phyloP scores from a whole-genome alignment of 2,888 invertebrate species.

The Drosophila mayaguana region DNA sequence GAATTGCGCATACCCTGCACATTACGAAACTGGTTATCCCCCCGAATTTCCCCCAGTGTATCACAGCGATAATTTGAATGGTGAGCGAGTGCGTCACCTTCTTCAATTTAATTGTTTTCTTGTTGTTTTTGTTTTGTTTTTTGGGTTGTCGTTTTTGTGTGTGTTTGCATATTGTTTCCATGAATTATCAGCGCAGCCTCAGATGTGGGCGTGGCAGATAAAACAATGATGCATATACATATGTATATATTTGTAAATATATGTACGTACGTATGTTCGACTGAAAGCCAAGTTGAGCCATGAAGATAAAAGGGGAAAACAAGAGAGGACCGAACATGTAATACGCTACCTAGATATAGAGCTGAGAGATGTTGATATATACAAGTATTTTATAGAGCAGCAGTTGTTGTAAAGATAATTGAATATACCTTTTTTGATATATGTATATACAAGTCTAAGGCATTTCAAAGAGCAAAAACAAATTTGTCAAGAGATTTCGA shows the following conservation, averaged over 20 bases:
- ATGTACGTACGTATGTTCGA: not conserved
- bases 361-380: not conserved
- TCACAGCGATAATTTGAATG: conserved; percentile 12
- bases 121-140: conserved; percentile 1
- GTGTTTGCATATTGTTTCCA: conserved; percentile 34
- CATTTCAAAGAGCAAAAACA: too few species aligned
- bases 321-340: not conserved
- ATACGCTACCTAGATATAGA: not conserved
- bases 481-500: too few species aligned
- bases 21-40: not conserved
- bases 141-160: not conserved
- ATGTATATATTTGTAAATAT: not conserved
- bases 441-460: too few species aligned
- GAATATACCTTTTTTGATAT: too few species aligned
- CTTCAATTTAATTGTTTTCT: not conserved
- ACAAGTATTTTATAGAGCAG: too few species aligned
- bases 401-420: too few species aligned
- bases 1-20: not conserved
- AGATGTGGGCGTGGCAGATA: conserved; percentile 10
- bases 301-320: not conserved
- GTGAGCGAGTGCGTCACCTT: conserved; percentile 47
- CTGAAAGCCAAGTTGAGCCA: conserved; percentile 3
- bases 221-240: conserved; percentile 10
- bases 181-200: conserved; percentile 38
- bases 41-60: conserved; percentile 26